phyloP scores from a whole-genome alignment of 2,888 invertebrate species.

The Macrophya alboannulata region DNA sequence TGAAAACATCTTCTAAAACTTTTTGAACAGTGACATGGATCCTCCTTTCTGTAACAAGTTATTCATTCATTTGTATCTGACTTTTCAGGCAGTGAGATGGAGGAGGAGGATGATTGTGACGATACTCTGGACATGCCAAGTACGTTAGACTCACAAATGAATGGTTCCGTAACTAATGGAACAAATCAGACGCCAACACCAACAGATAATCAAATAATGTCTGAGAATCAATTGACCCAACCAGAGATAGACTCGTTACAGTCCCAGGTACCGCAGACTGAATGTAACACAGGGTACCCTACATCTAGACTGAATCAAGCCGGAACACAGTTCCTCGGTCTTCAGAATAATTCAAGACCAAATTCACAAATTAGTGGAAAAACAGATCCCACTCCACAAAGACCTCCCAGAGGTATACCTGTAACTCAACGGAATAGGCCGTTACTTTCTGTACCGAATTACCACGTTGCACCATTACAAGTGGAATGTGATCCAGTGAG shows the following conservation, averaged over 20 bases:
- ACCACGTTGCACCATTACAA: conserved; percentile 81
- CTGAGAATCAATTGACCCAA: conserved; percentile 60
- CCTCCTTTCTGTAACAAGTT: no score
- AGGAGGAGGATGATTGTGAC: conserved; percentile 65
- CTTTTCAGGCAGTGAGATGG: conserved; percentile 62
- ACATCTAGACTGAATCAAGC: conserved; percentile 56
- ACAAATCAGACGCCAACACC: conserved; percentile 60
- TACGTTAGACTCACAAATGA: conserved; percentile 65
- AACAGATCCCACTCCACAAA: conserved; percentile 50
- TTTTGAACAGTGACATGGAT: neutral
- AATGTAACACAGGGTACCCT: conserved; percentile 53
- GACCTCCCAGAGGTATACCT: conserved; percentile 53
- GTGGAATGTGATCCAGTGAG: conserved; percentile 88
- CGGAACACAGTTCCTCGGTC: conserved; percentile 58
- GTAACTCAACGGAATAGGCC: conserved; percentile 37
- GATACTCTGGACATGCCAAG: conserved; percentile 70
- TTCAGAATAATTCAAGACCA: conserved; percentile 58
- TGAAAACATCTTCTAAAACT: neutral
- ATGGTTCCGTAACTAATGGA: conserved; percentile 67
- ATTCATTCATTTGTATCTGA: neutral
- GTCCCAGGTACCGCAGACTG: conserved; percentile 48
- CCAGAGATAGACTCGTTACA: conserved; percentile 60
- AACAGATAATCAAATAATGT: conserved; percentile 48
- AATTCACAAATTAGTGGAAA: conserved; percentile 58
- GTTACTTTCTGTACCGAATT: conserved; percentile 29